Evolutionary conservation across 2,797 vertebrate species (phyloP).

Genomic region (Enteromius argenteus): DNA sequence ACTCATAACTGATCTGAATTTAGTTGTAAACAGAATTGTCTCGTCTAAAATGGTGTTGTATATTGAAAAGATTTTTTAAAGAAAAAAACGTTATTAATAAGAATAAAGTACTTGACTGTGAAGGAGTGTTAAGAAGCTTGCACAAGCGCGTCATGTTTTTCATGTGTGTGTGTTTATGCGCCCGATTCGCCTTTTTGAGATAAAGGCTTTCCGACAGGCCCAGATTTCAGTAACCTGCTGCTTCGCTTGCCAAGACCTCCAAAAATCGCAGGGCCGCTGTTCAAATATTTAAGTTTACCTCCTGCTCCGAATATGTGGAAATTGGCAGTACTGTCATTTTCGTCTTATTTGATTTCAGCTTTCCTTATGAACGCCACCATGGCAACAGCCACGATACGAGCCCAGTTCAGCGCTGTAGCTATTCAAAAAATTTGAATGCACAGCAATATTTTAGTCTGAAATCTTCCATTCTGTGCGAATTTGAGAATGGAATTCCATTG

Average conservation of each 20-base stretch:
- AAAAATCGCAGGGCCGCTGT: slow-evolving; percentile 3
- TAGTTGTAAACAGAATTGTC: slow-evolving; percentile 72
- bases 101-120: slow-evolving; percentile 74
- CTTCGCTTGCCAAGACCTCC: slow-evolving; percentile 8
- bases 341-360: slow-evolving; percentile 25
- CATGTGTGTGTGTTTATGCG: neutral
- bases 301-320: slow-evolving; percentile 46
- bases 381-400: slow-evolving; percentile 25
- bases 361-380: slow-evolving; percentile 9
- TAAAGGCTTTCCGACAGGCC: slow-evolving; percentile 9
- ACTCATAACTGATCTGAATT: slow-evolving; percentile 66
- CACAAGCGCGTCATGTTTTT: neutral
- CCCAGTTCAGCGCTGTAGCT: neutral
- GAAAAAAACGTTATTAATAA: slow-evolving; percentile 68
- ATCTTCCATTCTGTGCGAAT: neutral
- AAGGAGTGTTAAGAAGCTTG: slow-evolving; percentile 61
- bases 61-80: slow-evolving; percentile 73
- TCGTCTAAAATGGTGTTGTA: slow-evolving; percentile 73
- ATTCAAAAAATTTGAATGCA: slow-evolving; percentile 11
- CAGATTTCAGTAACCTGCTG: slow-evolving; percentile 35
- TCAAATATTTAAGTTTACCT: slow-evolving; percentile 48
- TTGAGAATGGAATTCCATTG: slow-evolving; percentile 25
- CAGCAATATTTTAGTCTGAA: slow-evolving; percentile 13
- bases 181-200: slow-evolving; percentile 20
- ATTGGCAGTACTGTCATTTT: slow-evolving; percentile 41